Evolutionary conservation across 2,113 vertebrate genomes (phyloP).

Genomic region (Semnornis frantzii): DNA sequence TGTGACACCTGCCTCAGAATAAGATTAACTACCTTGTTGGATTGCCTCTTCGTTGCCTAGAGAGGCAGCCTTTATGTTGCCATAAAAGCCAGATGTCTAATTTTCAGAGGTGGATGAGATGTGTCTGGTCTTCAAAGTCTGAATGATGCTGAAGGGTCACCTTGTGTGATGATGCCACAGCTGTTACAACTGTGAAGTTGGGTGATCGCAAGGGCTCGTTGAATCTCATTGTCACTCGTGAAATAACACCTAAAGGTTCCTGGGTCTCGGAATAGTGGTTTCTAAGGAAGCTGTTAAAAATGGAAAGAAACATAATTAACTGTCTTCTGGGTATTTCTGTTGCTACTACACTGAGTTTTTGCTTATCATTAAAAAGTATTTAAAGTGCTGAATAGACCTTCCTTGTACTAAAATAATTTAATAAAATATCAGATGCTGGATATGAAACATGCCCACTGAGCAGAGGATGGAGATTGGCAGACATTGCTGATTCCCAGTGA

Average conservation of each 20-base stretch:
- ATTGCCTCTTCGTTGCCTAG: background rate
- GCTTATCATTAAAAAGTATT: background rate
- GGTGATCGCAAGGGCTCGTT: background rate
- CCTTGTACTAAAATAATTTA: background rate
- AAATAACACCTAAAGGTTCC: background rate
- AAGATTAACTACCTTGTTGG: background rate
- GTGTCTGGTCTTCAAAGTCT: background rate
- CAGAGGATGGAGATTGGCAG: background rate
- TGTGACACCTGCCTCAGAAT: background rate
- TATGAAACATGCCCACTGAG: background rate
- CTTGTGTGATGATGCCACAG: background rate
- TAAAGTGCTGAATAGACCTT: background rate
- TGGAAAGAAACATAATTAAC: background rate
- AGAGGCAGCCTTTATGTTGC: background rate
- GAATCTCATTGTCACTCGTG: background rate
- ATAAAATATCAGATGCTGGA: background rate
- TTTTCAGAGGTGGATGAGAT: background rate
- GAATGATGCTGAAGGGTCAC: slow-evolving; percentile 11
- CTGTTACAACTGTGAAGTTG: background rate
- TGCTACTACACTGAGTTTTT: background rate
- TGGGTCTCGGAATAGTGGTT: background rate
- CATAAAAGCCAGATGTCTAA: background rate
- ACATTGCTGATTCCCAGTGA: background rate
- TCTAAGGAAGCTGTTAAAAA: background rate
- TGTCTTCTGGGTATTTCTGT: background rate